These are phyloP conservation scores for Karalla daura DNA, from an alignment of 2,797 vertebrate genomes.

Conservation along the genomic window DNA sequence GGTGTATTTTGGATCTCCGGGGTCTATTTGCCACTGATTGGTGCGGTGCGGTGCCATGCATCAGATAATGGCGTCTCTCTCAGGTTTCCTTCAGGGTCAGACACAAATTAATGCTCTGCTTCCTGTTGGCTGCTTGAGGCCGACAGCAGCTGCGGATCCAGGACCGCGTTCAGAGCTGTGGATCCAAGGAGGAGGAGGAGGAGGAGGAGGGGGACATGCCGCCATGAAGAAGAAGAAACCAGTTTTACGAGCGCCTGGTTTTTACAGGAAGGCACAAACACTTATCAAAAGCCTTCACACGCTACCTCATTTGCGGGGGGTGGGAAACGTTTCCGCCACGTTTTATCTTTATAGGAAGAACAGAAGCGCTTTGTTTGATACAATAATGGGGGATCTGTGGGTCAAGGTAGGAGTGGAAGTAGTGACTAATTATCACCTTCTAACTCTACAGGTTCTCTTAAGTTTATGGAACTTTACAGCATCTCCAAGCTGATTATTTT, in stretches of 20 bases:
- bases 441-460: background rate
- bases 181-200: slow-evolving; percentile 15
- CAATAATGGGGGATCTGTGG: background rate
- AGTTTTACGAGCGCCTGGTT: slow-evolving; percentile 5
- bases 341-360: background rate
- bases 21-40: slow-evolving; percentile 75
- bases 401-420: background rate
- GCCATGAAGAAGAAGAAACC: slow-evolving; percentile 23
- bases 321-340: background rate
- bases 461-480: background rate
- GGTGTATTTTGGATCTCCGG: slow-evolving; percentile 68
- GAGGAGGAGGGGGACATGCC: slow-evolving; percentile 12
- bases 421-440: background rate
- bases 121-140: slow-evolving; percentile 75
- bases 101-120: slow-evolving; percentile 77
- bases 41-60: slow-evolving; percentile 66
- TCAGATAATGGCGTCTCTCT: slow-evolving; percentile 81
- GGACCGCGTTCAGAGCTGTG: slow-evolving; percentile 28
- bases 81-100: slow-evolving; percentile 82
- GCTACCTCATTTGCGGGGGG: background rate
- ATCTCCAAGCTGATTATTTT: background rate
- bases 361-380: background rate
- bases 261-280: slow-evolving; percentile 6
- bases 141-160: slow-evolving; percentile 63
- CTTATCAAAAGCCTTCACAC: background rate